A percentile compares a stretch with the other conserved stretches of the same genome.
These are phyloP conservation scores for Odocoileus hemionus DNA, from an alignment of 2,113 vertebrate genomes.

Conservation along the genomic window DNA sequence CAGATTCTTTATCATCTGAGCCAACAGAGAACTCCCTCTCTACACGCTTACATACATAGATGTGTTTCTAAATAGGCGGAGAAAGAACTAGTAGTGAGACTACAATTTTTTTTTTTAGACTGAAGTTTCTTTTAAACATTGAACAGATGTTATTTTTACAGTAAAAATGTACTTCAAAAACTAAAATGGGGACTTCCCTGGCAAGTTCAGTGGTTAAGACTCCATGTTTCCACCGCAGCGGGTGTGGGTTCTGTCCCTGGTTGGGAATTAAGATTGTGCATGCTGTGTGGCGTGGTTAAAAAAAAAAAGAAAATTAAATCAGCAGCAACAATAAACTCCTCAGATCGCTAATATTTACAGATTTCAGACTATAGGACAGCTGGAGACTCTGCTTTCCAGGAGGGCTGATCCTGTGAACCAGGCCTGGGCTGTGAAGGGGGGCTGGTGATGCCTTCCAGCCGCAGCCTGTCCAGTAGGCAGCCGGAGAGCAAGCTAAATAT, in stretches of 20 bases:
- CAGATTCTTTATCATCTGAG: background rate
- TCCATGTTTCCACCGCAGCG: background rate
- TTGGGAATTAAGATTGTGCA: background rate
- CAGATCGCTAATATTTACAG: background rate
- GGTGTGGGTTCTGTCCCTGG: background rate
- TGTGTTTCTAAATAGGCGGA: background rate
- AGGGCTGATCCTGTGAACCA: background rate
- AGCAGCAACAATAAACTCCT: background rate
- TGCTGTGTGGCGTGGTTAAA: background rate
- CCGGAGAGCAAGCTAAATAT: background rate
- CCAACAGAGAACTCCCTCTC: background rate
- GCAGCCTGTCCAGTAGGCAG: background rate
- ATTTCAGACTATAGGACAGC: background rate
- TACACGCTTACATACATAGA: too few species aligned
- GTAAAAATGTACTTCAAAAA: conserved; percentile 18
- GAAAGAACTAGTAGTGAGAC: background rate
- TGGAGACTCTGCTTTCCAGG: background rate
- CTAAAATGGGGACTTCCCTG: background rate
- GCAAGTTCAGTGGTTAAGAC: background rate
- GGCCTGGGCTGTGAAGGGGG: background rate
- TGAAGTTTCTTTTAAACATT: background rate
- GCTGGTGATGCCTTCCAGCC: background rate
- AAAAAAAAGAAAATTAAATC: background rate
- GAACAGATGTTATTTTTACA: conserved; percentile 11
- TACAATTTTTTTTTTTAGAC: background rate